A percentile compares a stretch with the other conserved stretches of the same genome.
Conservation (phyloP, 2,888 invertebrate species). For the Drosophila phalerata region DNA sequence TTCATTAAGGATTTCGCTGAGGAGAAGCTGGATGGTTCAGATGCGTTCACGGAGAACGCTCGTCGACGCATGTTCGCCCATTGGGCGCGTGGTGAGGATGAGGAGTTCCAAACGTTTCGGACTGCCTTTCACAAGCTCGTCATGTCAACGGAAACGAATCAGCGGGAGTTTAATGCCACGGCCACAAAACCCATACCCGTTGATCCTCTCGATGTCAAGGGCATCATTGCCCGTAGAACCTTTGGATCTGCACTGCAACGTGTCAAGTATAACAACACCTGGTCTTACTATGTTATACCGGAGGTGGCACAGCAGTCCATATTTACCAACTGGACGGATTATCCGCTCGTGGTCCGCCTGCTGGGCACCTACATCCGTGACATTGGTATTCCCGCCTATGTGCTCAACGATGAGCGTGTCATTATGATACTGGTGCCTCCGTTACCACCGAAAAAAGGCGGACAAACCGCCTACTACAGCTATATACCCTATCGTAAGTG, state of each 20-base stretch:
- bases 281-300: constrained; percentile 84
- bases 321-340: constrained; percentile 83
- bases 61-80: constrained; percentile 83
- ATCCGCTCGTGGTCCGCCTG: constrained; percentile 78
- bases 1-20: constrained; percentile 77
- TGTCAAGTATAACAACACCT: constrained; percentile 79
- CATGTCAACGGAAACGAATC: constrained; percentile 68
- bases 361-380: constrained; percentile 83
- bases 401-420: constrained; percentile 78
- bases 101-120: constrained; percentile 79
- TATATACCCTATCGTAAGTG: constrained; percentile 81
- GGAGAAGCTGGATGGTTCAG: constrained; percentile 57
- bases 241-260: constrained; percentile 80
- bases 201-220: constrained; percentile 78
- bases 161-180: constrained; percentile 71
- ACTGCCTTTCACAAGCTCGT: constrained; percentile 78
- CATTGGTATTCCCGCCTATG: constrained; percentile 82
- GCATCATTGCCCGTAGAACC: constrained; percentile 59
- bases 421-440: constrained; percentile 84
- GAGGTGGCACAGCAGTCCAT: constrained; percentile 81
- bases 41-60: constrained; percentile 77
- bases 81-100: constrained; percentile 83
- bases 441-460: constrained; percentile 80
- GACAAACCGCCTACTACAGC: constrained; percentile 78
- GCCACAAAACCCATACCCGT: constrained; percentile 73